A percentile compares a stretch with the other conserved stretches of the same genome.
phyloP scores from a whole-genome alignment of 1,140 invertebrate species.

The Nebria ingens region DNA sequence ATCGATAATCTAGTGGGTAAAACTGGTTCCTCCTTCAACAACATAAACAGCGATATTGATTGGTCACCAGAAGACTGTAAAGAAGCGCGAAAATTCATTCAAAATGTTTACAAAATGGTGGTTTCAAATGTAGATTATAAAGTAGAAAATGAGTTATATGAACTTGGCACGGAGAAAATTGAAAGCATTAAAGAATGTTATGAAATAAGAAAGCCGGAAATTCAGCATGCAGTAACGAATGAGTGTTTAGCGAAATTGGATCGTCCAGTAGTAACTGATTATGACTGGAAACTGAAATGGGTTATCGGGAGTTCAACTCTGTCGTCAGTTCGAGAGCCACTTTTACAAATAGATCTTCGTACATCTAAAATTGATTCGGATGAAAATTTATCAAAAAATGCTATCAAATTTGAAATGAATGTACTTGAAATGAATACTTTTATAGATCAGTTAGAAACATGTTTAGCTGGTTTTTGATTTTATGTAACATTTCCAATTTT shows the following conservation, averaged over 20 bases:
- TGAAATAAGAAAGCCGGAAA: constrained; percentile 25
- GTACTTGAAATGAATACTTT: neutral
- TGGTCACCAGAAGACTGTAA: constrained; percentile 25
- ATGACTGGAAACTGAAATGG: constrained; percentile 34
- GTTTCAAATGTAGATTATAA: constrained; percentile 19
- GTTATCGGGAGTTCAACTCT: constrained; percentile 29
- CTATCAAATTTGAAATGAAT: constrained; percentile 1
- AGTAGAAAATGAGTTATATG: constrained; percentile 16
- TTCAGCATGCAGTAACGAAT: constrained; percentile 23
- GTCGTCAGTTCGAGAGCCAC: constrained; percentile 23
- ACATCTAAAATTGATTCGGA: neutral
- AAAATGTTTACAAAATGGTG: constrained; percentile 23
- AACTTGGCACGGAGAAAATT: constrained; percentile 16
- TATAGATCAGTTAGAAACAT: neutral
- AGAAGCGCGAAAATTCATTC: constrained; percentile 18
- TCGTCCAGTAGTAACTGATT: constrained; percentile 25
- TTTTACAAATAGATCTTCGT: constrained; percentile 27
- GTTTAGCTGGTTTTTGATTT: neutral
- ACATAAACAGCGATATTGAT: constrained; percentile 22
- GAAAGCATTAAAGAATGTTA: constrained; percentile 19
- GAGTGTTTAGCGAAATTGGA: constrained; percentile 20
- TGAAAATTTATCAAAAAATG: neutral
- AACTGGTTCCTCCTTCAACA: constrained; percentile 17
- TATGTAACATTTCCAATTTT: neutral
- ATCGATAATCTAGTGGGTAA: constrained; percentile 24